Conservation (phyloP, 2,113 vertebrate species). For the Pygoscelis adeliae region DNA sequence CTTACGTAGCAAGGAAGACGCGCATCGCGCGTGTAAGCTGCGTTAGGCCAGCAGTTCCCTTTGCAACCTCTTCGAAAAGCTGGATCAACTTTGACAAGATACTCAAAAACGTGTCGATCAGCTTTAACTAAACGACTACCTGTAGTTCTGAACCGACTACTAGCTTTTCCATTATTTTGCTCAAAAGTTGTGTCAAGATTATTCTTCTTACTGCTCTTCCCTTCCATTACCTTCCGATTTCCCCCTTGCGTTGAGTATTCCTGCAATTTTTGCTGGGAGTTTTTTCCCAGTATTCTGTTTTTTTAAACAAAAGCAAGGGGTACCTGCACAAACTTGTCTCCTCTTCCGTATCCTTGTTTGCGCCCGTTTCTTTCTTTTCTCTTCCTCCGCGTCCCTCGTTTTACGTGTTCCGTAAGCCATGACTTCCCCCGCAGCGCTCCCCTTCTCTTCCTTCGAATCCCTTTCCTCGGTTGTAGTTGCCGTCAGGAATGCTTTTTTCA, state of each 20-base stretch:
- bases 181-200: background rate
- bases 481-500: background rate
- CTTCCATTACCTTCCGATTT: rapidly evolving
- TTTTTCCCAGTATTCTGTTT: background rate
- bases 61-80: background rate
- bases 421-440: background rate
- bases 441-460: background rate
- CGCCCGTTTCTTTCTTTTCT: too few species aligned
- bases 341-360: background rate
- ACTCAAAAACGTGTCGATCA: background rate
- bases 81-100: too few species aligned
- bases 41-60: background rate
- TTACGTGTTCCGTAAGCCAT: background rate
- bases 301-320: background rate
- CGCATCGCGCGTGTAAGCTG: rapidly evolving
- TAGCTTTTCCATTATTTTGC: background rate
- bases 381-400: too few species aligned
- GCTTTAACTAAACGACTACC: background rate
- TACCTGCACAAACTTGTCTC: background rate
- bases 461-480: background rate
- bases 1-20: rapidly evolving
- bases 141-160: background rate
- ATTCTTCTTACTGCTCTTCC: background rate
- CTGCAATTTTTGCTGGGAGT: background rate
- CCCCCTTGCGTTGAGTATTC: background rate